Evolutionary conservation across 2,797 vertebrate species (phyloP).

Genomic region (Peromyscus melanophrys): DNA sequence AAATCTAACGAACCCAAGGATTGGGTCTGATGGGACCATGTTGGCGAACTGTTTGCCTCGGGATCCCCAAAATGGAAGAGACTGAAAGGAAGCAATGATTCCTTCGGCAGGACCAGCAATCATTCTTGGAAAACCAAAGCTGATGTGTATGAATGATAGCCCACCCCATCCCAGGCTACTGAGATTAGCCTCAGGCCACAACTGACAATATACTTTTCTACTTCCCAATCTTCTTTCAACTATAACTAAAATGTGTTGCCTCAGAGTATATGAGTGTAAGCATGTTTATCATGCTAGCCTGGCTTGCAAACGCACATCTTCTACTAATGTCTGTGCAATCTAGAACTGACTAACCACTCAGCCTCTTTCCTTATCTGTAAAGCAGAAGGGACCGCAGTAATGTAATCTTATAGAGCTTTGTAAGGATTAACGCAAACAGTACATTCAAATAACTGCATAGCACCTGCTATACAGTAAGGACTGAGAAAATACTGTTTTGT

Average conservation of each 20-base stretch:
- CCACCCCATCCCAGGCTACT: neutral
- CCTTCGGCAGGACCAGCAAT: slow-evolving; percentile 9
- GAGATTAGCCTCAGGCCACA: slow-evolving; percentile 20
- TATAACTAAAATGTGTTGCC: slow-evolving; percentile 59
- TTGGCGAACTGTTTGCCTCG: neutral
- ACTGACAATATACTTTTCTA: neutral
- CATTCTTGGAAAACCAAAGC: slow-evolving; percentile 21
- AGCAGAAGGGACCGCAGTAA: neutral
- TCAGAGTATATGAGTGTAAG: slow-evolving; percentile 48
- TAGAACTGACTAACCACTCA: slow-evolving; percentile 43
- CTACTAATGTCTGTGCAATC: slow-evolving; percentile 18
- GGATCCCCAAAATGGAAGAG: slow-evolving; percentile 42
- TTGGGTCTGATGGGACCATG: neutral
- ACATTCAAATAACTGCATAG: slow-evolving; percentile 43
- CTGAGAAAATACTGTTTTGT: slow-evolving; percentile 50
- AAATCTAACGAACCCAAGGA: slow-evolving; percentile 42
- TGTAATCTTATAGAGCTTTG: neutral
- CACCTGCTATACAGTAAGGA: slow-evolving; percentile 1
- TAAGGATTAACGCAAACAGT: slow-evolving; percentile 25
- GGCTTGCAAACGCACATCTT: slow-evolving; percentile 21
- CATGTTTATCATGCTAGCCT: slow-evolving; percentile 32
- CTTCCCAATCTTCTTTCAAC: slow-evolving; percentile 29
- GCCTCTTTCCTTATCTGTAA: slow-evolving; percentile 55
- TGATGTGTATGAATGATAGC: neutral
- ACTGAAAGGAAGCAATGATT: slow-evolving; percentile 52